These are phyloP conservation scores for Caenorhabditis tropicalis DNA, from an alignment of 1,140 invertebrate genomes.

Conservation along the genomic window DNA sequence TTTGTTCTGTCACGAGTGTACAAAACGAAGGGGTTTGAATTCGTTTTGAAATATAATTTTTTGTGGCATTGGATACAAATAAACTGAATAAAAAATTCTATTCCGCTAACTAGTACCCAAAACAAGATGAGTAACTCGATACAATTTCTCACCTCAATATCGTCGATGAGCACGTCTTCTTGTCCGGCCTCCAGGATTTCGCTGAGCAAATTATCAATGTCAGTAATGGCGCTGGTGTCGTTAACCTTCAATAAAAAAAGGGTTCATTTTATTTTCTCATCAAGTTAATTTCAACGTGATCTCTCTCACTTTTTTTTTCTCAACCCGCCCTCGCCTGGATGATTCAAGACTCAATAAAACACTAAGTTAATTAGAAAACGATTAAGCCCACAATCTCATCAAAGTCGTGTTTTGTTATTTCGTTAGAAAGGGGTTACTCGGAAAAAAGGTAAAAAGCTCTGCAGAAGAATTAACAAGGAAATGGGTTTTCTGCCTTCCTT, in stretches of 20 bases:
- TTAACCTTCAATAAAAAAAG: not conserved
- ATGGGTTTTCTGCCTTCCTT: not conserved
- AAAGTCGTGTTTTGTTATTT: not conserved
- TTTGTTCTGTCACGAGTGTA: not conserved
- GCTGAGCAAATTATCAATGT: conserved; percentile 15
- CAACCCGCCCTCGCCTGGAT: not conserved
- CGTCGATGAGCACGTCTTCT: conserved; percentile 1
- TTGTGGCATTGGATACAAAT: not conserved
- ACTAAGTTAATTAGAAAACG: conserved; percentile 36
- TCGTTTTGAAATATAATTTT: not conserved
- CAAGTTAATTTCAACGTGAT: not conserved
- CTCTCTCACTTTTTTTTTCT: not conserved
- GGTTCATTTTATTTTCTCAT: not conserved
- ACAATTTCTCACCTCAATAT: conserved; percentile 8
- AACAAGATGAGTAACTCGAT: not conserved
- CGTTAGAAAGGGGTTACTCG: not conserved
- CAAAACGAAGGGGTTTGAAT: not conserved
- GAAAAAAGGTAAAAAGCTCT: not conserved
- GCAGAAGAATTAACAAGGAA: not conserved
- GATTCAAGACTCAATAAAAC: not conserved
- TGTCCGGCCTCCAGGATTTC: conserved; percentile 31
- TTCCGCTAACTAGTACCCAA: not conserved
- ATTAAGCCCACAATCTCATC: not conserved
- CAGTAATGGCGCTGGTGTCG: conserved; percentile 10
- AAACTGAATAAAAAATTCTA: not conserved